These are phyloP conservation scores for Grus americana DNA, from an alignment of 2,113 vertebrate genomes.

Conservation along the genomic window DNA sequence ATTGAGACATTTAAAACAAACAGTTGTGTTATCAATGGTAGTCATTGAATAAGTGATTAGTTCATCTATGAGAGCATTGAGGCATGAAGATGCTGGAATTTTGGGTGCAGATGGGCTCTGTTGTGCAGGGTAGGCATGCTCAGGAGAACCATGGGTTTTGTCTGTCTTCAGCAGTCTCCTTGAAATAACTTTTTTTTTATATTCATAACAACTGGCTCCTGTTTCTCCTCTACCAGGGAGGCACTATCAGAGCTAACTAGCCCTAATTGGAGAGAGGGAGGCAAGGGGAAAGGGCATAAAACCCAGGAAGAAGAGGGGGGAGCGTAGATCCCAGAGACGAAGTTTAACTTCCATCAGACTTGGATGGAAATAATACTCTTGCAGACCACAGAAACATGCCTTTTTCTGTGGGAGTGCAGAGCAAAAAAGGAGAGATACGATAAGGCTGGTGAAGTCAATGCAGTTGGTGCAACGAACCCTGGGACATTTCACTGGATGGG, in stretches of 20 bases:
- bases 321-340: background rate
- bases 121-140: background rate
- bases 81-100: background rate
- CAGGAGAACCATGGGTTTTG: background rate
- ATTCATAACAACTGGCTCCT: background rate
- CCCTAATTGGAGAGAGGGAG: background rate
- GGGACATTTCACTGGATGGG: background rate
- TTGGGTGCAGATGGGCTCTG: rapidly evolving
- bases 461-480: background rate
- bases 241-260: background rate
- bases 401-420: background rate
- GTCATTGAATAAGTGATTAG: background rate
- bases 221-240: background rate
- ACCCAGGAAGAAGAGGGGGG: background rate
- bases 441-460: background rate
- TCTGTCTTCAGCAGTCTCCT: background rate
- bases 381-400: background rate
- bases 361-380: background rate
- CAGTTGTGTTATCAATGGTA: rapidly evolving
- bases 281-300: background rate
- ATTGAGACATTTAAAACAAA: background rate
- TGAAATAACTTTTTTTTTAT: background rate
- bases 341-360: background rate
- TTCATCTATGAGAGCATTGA: background rate
- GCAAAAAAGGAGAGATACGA: background rate